A percentile compares a stretch with the other conserved stretches of the same genome.
phyloP scores from a whole-genome alignment of 2,888 invertebrate genomes.

The Diogma glabrata region DNA sequence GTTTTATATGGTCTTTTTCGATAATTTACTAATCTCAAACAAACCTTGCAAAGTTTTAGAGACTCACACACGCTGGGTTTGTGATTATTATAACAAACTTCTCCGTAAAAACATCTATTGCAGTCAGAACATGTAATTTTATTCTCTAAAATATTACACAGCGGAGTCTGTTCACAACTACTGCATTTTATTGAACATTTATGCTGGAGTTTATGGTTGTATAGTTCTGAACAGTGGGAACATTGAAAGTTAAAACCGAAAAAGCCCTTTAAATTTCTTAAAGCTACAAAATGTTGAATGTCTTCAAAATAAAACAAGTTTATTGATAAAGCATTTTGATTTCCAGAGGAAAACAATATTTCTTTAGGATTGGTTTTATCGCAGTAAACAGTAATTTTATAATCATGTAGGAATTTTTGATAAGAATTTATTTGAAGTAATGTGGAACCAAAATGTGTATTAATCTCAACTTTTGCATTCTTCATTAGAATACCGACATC shows the following conservation, averaged over 20 bases:
- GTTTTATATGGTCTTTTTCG: no score
- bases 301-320: slow-evolving; percentile 1
- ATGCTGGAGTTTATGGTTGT: neutral
- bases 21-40: neutral
- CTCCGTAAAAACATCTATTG: neutral
- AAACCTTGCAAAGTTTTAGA: neutral
- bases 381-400: neutral
- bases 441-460: neutral
- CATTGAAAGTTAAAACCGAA: neutral
- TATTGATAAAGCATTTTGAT: neutral
- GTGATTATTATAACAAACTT: neutral
- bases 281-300: neutral
- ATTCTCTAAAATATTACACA: neutral
- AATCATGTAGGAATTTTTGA: neutral
- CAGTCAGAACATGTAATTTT: neutral
- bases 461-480: neutral
- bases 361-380: neutral
- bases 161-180: neutral
- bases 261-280: neutral
- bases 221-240: neutral
- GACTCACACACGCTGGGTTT: neutral
- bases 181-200: neutral
- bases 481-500: neutral
- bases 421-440: neutral
- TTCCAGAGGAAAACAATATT: no score